Conservation (phyloP, 2,113 vertebrate species). For the Odontesthes bonariensis region DNA sequence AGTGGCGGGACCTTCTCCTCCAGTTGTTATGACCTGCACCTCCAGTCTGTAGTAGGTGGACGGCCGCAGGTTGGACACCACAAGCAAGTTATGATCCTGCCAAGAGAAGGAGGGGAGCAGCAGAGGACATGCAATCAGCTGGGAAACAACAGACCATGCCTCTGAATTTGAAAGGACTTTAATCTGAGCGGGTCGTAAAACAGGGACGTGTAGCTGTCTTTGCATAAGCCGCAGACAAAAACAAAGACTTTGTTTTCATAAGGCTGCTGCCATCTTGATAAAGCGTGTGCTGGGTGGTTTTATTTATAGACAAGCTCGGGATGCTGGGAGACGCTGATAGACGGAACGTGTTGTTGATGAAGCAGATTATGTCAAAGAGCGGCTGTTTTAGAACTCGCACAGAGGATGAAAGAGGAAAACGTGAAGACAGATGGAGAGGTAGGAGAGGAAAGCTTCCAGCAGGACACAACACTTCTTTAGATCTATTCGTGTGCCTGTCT, state of each 20-base stretch:
- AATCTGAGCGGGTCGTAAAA: slow-evolving; percentile 43
- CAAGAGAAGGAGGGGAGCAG: slow-evolving; percentile 20
- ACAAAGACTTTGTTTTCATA: slow-evolving; percentile 73
- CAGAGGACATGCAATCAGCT: slow-evolving; percentile 56
- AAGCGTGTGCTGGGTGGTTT: slow-evolving; percentile 68
- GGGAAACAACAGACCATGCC: slow-evolving; percentile 34
- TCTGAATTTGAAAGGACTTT: slow-evolving; percentile 41
- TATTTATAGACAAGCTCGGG: slow-evolving; percentile 78
- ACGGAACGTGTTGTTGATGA: slow-evolving; percentile 78
- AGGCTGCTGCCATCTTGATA: slow-evolving; percentile 69
- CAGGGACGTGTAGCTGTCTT: slow-evolving; percentile 34
- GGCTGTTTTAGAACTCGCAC: slow-evolving; percentile 53
- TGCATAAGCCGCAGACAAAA: slow-evolving; percentile 68
- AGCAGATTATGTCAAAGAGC: slow-evolving; percentile 78
- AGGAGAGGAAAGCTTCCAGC: slow-evolving; percentile 67
- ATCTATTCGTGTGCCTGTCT: slow-evolving; percentile 59
- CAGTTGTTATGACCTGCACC: slow-evolving; percentile 90
- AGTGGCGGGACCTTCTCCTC: slow-evolving; percentile 90
- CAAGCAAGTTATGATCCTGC: slow-evolving; percentile 89
- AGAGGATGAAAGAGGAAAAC: slow-evolving; percentile 71
- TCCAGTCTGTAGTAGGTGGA: slow-evolving; percentile 92
- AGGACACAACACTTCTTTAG: slow-evolving; percentile 64
- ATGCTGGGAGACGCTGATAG: slow-evolving; percentile 79
- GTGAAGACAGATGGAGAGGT: slow-evolving; percentile 69
- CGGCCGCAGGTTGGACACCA: slow-evolving; percentile 89